phyloP scores from a whole-genome alignment of 2,888 invertebrate species.

The Eilema depressum region DNA sequence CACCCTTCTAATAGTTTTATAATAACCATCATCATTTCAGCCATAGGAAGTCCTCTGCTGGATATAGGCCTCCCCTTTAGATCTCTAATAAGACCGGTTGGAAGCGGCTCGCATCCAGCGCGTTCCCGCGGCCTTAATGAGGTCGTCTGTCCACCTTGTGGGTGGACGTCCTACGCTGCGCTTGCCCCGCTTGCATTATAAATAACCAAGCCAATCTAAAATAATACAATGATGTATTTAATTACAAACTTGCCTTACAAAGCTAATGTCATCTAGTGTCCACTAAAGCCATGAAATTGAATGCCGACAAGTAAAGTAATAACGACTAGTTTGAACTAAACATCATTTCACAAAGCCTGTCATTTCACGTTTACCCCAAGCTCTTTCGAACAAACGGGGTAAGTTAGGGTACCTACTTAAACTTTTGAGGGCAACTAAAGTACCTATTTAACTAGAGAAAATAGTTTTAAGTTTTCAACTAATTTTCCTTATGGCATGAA shows the following conservation, averaged over 20 bases:
- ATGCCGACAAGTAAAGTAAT: neutral
- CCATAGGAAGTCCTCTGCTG: too few species aligned
- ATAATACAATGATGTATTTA: neutral
- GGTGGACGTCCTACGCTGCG: too few species aligned
- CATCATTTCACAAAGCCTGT: conserved; percentile 6
- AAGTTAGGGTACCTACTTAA: conserved; percentile 1
- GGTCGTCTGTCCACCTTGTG: too few species aligned
- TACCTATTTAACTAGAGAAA: conserved; percentile 11
- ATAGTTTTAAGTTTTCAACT: conserved; percentile 8
- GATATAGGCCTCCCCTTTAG: too few species aligned
- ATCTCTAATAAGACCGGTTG: too few species aligned
- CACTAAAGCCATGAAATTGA: neutral
- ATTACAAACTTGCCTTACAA: neutral
- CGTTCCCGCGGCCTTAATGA: too few species aligned
- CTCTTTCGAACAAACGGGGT: neutral
- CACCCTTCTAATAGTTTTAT: too few species aligned
- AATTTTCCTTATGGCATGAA: conserved; percentile 7
- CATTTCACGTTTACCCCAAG: conserved; percentile 7
- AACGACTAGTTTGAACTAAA: neutral
- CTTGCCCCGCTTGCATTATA: too few species aligned
- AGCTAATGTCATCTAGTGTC: neutral
- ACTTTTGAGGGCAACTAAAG: conserved; percentile 9
- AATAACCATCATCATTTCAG: too few species aligned
- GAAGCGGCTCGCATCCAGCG: too few species aligned
- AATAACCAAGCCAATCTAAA: too few species aligned